phyloP scores from a whole-genome alignment of 2,797 vertebrate genomes.

The Fistularia commersonii region DNA sequence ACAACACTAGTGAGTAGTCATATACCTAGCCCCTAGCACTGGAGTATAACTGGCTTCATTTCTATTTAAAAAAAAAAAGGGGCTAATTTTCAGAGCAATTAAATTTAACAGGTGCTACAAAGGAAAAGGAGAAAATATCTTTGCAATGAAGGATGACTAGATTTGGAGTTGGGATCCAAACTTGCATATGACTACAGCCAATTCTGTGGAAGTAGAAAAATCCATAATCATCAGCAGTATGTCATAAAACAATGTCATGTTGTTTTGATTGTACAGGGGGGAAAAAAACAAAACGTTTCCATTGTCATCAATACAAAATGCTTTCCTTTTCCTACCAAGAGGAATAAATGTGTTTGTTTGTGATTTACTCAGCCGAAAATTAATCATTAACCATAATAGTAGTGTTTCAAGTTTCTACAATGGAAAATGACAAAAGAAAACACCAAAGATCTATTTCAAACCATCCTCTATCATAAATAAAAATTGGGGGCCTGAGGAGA shows the following conservation, averaged over 20 bases:
- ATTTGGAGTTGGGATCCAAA: too few relatives aligned
- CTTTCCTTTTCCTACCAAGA: not conserved
- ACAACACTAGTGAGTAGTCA: too few relatives aligned
- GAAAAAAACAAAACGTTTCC: not conserved
- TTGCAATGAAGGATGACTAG: too few relatives aligned
- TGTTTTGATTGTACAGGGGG: not conserved
- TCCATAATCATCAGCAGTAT: not conserved
- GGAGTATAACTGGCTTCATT: too few relatives aligned
- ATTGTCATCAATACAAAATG: not conserved
- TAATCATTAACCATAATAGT: too few relatives aligned
- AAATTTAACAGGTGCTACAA: too few relatives aligned
- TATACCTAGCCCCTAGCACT: too few relatives aligned
- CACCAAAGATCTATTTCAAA: slow-evolving; percentile 1
- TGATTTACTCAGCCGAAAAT: too few relatives aligned
- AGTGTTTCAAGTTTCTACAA: not conserved
- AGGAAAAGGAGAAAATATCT: too few relatives aligned
- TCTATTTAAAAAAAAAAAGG: too few relatives aligned
- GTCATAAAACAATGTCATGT: not conserved
- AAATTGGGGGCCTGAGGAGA: not conserved
- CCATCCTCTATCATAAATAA: slow-evolving; percentile 7
- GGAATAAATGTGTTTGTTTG: not conserved
- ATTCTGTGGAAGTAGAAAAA: not conserved
- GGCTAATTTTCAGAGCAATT: too few relatives aligned
- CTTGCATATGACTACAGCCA: not conserved
- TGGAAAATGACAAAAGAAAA: not conserved